Conservation (phyloP, 2,113 vertebrate genomes). For the Chloropsis cyanopogon region DNA sequence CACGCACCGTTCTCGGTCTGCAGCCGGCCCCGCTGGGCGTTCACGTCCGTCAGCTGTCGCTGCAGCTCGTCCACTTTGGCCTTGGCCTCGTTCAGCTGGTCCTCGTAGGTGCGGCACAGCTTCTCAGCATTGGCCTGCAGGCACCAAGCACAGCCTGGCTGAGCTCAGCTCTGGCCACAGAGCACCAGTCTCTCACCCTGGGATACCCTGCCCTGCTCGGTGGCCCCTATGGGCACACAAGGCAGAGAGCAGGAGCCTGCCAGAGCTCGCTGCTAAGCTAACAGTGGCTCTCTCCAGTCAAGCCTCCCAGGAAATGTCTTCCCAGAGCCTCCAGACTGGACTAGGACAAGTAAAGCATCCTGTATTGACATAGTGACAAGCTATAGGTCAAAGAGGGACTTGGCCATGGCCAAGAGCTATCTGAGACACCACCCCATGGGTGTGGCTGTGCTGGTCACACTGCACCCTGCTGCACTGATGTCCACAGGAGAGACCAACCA, state of each 20-base stretch:
- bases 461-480: background rate
- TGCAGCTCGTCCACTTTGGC: conserved; percentile 87
- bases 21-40: conserved; percentile 77
- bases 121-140: conserved; percentile 85
- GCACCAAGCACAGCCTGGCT: background rate
- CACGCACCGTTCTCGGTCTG: conserved; percentile 84
- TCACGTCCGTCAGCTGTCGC: conserved; percentile 81
- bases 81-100: conserved; percentile 89
- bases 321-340: background rate
- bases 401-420: background rate
- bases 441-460: background rate
- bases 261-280: background rate
- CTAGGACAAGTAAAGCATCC: background rate
- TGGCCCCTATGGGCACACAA: fast-evolving
- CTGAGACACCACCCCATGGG: background rate
- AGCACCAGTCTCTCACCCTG: fast-evolving
- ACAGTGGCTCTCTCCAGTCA: background rate
- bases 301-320: background rate
- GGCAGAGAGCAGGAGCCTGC: background rate
- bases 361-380: background rate
- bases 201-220: background rate
- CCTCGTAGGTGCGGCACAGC: conserved; percentile 85
- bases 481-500: background rate
- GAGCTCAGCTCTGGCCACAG: background rate
- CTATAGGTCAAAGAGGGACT: background rate